A percentile compares a stretch with the other conserved stretches of the same genome.
These are phyloP conservation scores for Zaprionus capensis DNA, from an alignment of 1,140 invertebrate genomes.

Conservation along the genomic window DNA sequence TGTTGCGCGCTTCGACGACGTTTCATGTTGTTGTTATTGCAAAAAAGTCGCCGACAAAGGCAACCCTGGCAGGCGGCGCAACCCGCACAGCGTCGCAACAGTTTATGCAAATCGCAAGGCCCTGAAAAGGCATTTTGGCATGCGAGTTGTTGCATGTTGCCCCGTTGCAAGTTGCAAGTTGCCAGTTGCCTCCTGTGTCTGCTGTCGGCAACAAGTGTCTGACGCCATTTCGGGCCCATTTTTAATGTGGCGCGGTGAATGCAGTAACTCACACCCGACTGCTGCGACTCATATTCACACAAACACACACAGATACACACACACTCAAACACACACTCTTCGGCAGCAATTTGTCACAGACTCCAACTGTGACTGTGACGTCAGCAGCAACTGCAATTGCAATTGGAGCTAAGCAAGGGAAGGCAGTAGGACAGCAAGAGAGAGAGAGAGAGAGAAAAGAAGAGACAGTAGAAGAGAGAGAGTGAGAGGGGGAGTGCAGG, in stretches of 20 bases:
- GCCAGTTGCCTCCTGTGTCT: not conserved
- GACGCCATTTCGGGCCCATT: not conserved
- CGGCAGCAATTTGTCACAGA: slow-evolving; percentile 40
- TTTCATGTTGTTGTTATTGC: slow-evolving; percentile 13
- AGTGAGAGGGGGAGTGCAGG: not conserved
- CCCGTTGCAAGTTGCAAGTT: slow-evolving; percentile 9
- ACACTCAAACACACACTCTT: not conserved
- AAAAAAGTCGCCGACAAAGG: slow-evolving; percentile 65
- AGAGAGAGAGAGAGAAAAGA: not conserved
- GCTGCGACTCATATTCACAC: not conserved
- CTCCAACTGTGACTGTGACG: slow-evolving; percentile 51
- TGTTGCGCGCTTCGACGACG: slow-evolving; percentile 70
- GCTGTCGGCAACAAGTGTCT: slow-evolving; percentile 60
- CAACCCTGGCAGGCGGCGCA: slow-evolving; percentile 22
- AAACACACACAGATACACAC: not conserved
- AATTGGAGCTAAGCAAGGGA: not conserved
- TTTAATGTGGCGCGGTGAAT: slow-evolving; percentile 5
- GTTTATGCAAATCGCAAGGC: slow-evolving; percentile 70
- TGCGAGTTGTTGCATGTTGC: slow-evolving; percentile 39
- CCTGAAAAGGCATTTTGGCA: slow-evolving; percentile 61
- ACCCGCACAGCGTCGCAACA: slow-evolving; percentile 16
- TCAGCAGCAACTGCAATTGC: slow-evolving; percentile 42
- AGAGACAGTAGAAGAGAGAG: not conserved
- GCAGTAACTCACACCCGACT: slow-evolving; percentile 4
- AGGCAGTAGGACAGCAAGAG: too few species aligned